These are phyloP conservation scores for Amphiprion percula DNA, from an alignment of 2,113 vertebrate genomes.

Conservation along the genomic window DNA sequence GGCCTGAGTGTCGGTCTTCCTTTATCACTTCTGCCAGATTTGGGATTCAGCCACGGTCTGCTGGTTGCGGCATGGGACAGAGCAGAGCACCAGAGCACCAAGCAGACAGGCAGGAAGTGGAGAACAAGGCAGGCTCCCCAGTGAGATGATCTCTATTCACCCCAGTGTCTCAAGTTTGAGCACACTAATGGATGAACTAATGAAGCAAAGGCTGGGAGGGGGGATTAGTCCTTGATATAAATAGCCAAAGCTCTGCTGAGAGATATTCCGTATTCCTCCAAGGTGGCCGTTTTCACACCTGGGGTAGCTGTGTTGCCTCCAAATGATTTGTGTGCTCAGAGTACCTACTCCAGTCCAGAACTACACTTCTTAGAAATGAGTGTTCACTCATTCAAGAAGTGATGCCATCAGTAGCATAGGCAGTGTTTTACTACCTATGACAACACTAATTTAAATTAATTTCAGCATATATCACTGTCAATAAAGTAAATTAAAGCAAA, in stretches of 20 bases:
- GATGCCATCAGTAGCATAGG: neutral
- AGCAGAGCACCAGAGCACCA: too few relatives aligned
- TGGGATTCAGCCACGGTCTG: slow-evolving; percentile 51
- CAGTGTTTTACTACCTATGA: neutral
- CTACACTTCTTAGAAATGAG: neutral
- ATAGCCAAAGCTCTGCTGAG: slow-evolving; percentile 51
- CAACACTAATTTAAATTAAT: neutral
- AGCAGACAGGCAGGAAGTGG: slow-evolving; percentile 33
- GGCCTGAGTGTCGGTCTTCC: slow-evolving; percentile 32
- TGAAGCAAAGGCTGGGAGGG: slow-evolving; percentile 28
- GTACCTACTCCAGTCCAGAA: slow-evolving; percentile 5
- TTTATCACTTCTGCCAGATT: slow-evolving; percentile 66
- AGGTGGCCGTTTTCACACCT: slow-evolving; percentile 55
- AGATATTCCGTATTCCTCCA: slow-evolving; percentile 47
- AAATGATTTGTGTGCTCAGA: slow-evolving; percentile 38
- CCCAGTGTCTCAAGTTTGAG: slow-evolving; percentile 48
- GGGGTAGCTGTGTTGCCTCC: slow-evolving; percentile 30
- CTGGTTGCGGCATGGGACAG: slow-evolving; percentile 33
- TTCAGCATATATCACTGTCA: neutral
- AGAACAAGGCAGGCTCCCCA: slow-evolving; percentile 41
- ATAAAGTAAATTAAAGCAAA: neutral
- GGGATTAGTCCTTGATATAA: slow-evolving; percentile 57
- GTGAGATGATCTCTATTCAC: slow-evolving; percentile 57
- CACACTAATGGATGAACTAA: slow-evolving; percentile 61
- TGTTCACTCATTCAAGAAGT: slow-evolving; percentile 1